Evolutionary conservation across 1,140 invertebrate species (phyloP).

Genomic region (Drosophila lowei): DNA sequence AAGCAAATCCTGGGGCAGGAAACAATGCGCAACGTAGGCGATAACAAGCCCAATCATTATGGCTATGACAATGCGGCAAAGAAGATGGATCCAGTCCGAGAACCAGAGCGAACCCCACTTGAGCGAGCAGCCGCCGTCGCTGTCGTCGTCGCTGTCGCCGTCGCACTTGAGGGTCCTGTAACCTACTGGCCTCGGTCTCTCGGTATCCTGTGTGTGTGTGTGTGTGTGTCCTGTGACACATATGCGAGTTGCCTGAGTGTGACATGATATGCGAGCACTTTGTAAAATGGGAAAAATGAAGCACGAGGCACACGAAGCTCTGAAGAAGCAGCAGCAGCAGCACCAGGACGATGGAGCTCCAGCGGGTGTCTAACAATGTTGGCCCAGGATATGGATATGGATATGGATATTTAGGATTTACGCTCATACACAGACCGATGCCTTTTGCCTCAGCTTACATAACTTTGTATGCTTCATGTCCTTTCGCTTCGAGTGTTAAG

Average conservation of each 20-base stretch:
- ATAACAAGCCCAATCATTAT: slow-evolving; percentile 82
- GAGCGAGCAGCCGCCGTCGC: slow-evolving; percentile 34
- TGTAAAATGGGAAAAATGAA: slow-evolving; percentile 77
- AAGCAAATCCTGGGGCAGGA: slow-evolving; percentile 38
- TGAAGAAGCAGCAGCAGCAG: slow-evolving; percentile 22
- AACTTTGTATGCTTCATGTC: slow-evolving; percentile 20
- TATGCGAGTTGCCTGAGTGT: slow-evolving; percentile 78
- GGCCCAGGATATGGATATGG: slow-evolving; percentile 49
- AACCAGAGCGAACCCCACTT: slow-evolving; percentile 42
- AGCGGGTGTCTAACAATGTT: slow-evolving; percentile 46
- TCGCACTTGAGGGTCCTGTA: slow-evolving; percentile 36
- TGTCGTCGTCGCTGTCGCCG: slow-evolving; percentile 16
- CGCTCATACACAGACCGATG: slow-evolving; percentile 50
- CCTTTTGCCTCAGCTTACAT: slow-evolving; percentile 14
- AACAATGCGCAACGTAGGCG: slow-evolving; percentile 73
- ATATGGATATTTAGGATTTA: slow-evolving; percentile 73
- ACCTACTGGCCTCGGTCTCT: slow-evolving; percentile 33
- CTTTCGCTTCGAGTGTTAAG: slow-evolving; percentile 45
- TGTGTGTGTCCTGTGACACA: slow-evolving; percentile 69
- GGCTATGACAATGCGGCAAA: slow-evolving; percentile 53
- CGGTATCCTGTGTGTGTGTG: slow-evolving; percentile 33
- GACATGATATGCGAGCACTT: slow-evolving; percentile 82
- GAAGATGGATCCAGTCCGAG: slow-evolving; percentile 31
- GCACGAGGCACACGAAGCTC: slow-evolving; percentile 37
- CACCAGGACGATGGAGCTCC: slow-evolving; percentile 4